Evolutionary conservation across 2,888 invertebrate species (phyloP), one percentile per base, ranked within the genome.

Genomic region (Meliscaeva auricollis): DNA sequence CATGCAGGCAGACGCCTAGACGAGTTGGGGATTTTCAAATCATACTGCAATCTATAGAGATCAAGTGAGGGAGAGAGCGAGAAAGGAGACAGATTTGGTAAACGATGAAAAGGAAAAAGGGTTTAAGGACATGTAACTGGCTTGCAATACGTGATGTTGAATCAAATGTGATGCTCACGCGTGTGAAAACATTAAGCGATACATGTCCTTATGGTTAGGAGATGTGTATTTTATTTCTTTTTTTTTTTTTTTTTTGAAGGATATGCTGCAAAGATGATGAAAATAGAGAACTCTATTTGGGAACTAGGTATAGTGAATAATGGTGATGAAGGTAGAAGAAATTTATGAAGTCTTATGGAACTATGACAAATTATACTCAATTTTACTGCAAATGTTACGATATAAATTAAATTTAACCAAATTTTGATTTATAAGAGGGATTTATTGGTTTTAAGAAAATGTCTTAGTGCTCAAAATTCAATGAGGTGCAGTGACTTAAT

Each of bases 121-220:
- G 58, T 85, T 85, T 68, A 85, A 80, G 76, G 81, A 81, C 81
- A 85, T 85, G 85, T 85, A 81, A 85, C 85, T 85, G 76, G 81
- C 81, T 81, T 85, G 90, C 88, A 89, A 89, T 91, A 91, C 91
- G 91, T 91, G 91, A 90, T 89, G 89, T 89, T 90, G 91, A 91
- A 91, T 91, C 91, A 90, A 91, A 91, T 91, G 90, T 89, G 90
- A 90, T 91, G 91, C 91, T 91, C 91, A 91, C 89, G 91, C 91
- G 91, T 91, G 91, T 91, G 91, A 91, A 91, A 91, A 91, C 90
- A 90, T 90, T 90, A 90, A 89, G 73, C 81, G 73, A 77, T 77
- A 81, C 77, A 85, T 69, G 69, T 72, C 75, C 72, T 54, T 73
- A 81, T 69, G 48, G 52, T 54, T 46, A 46, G 32, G 68, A 50